Evolutionary conservation across 2,113 vertebrate genomes (phyloP).

Genomic region (Psittacula cyanocephala): DNA sequence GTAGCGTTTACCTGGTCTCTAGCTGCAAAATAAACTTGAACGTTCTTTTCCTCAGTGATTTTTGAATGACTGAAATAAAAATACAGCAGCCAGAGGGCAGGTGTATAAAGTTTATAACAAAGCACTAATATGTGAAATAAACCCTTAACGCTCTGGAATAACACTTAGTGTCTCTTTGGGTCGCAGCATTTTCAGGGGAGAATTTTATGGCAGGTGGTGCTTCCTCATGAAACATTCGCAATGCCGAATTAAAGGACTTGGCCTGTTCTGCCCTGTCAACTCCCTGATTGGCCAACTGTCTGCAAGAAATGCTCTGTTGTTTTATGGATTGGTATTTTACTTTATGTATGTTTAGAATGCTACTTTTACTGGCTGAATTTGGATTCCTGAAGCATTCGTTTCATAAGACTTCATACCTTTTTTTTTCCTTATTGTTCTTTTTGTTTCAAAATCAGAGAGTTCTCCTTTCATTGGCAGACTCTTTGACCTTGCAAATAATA

Average conservation of each 20-base stretch:
- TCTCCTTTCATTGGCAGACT: neutral
- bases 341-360: neutral
- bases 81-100: slow-evolving; percentile 1
- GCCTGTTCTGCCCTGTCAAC: slow-evolving; percentile 55
- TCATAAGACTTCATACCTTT: neutral
- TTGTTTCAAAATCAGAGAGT: neutral
- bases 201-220: slow-evolving; percentile 49
- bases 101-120: slow-evolving; percentile 30
- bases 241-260: slow-evolving; percentile 33
- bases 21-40: neutral
- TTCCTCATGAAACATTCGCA: neutral
- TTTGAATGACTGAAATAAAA: slow-evolving; percentile 36
- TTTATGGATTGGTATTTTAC: slow-evolving; percentile 1
- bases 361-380: neutral
- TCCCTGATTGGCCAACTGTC: slow-evolving; percentile 49
- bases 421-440: neutral
- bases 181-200: slow-evolving; percentile 14
- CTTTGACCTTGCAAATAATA: slow-evolving; percentile 25
- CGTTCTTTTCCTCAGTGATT: neutral
- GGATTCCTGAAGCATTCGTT: neutral
- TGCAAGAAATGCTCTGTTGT: slow-evolving; percentile 8
- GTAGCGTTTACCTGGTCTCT: neutral
- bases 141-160: slow-evolving; percentile 6
- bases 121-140: slow-evolving; percentile 33
- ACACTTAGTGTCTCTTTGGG: slow-evolving; percentile 7